These are phyloP conservation scores for Acleris sparsana DNA, from an alignment of 2,888 invertebrate genomes.

Conservation along the genomic window DNA sequence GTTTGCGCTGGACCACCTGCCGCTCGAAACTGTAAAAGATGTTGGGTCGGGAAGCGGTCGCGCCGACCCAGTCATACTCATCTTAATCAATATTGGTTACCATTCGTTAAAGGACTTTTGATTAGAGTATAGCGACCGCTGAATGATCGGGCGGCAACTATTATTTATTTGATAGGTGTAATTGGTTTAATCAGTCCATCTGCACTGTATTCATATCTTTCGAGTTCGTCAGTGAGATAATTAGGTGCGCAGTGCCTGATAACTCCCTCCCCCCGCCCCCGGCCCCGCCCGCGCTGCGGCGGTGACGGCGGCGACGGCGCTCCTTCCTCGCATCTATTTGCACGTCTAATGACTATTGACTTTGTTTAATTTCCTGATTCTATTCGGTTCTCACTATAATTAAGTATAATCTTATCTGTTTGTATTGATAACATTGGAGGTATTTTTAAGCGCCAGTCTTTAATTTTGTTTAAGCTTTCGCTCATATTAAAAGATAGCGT, in stretches of 20 bases:
- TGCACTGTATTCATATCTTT: constrained; percentile 26
- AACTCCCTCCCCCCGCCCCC: not conserved
- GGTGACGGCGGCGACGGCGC: not conserved
- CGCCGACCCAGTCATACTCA: too few relatives aligned
- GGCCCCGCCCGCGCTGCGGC: not conserved
- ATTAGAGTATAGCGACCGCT: too few relatives aligned
- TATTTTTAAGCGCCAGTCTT: too few relatives aligned
- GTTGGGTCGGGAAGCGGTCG: too few relatives aligned
- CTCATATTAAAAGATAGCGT: too few relatives aligned
- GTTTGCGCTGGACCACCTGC: too few relatives aligned
- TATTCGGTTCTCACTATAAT: not conserved
- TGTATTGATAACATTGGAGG: too few relatives aligned
- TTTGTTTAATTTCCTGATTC: not conserved
- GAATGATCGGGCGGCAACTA: not conserved
- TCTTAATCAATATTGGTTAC: too few relatives aligned
- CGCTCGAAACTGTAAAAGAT: too few relatives aligned
- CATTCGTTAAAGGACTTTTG: too few relatives aligned
- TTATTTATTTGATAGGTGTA: not conserved
- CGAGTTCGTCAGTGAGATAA: not conserved
- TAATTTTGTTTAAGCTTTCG: too few relatives aligned
- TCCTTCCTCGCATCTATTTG: constrained; percentile 9
- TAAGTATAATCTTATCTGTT: too few relatives aligned
- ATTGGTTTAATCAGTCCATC: constrained; percentile 12
- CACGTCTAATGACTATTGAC: not conserved
- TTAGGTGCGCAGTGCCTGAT: constrained; percentile 2